Evolutionary conservation across 1,140 invertebrate species (phyloP), one percentile per base, ranked within the genome.

Genomic region (Bradysia coprophila): DNA sequence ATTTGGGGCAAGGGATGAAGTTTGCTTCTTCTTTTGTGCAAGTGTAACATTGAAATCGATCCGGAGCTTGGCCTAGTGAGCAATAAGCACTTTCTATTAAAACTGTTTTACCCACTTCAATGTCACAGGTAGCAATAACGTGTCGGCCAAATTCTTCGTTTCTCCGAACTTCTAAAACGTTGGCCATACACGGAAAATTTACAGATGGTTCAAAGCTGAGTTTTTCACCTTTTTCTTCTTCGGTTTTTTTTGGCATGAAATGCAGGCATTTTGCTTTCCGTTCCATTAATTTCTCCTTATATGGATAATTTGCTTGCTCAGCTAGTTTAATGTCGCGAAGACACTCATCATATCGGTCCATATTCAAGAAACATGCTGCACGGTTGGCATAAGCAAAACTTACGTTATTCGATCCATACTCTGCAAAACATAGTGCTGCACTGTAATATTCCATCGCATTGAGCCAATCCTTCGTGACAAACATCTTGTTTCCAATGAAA

Each of bases 1-100:
- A 83, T 34, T 57, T 55, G 10, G 66, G 49, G 58, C 79, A 83
- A 41, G 78, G 78, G 44, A 76, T 62, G 31, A 80, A 59, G 51
- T 76, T 74, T 15, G 62, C 42, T 45, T 70, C 67, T 52, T 66
- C 69, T 51, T 71, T 66, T 20, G 67, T 64, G 13, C 32, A 34
- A 15, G n/a, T 16, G 32, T 5, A 34, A 16, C 32, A 34, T 15
- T 34, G n/a, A 13, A 34, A 5, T 15, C 32, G 32, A 13, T 34
- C 32, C n/a, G 4, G 18, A 3, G 13, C 11, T 5, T 3, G 4
- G 13, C 5, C 3, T 5, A 11, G n/a, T 5, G 32, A 34, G 5
- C 5, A 13, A 2, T 33, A 16, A 1, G n/a, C 13, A n/a, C 34
- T 21, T 19, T 41, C 40, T 15, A 41, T 31, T 18, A 18, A n/a